Evolutionary conservation across 2,113 vertebrate genomes (phyloP), one percentile per base, ranked within the genome.

Genomic region (Heterotilapia buettikoferi): DNA sequence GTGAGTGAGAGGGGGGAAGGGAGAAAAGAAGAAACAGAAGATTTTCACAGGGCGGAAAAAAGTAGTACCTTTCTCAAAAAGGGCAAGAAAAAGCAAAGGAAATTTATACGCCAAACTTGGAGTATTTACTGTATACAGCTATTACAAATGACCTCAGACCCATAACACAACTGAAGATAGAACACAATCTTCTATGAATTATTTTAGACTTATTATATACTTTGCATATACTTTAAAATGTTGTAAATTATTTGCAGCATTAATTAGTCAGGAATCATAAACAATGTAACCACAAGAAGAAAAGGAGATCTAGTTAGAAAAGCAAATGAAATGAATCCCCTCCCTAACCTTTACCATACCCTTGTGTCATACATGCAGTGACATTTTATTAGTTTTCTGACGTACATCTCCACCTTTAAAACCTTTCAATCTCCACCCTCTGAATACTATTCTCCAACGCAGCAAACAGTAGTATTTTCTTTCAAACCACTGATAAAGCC

Each of bases 1-100:
- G 24, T 6, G 18, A 89, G 40, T 76, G 43, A 89, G 79, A 3
- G 26, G 76, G 66, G 63, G 43, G 24, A 92, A 92, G 94, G 91
- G 87, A 89, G 61, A 86, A 82, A 85, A 83, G 3, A 57, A 80
- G 81, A 81, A 86, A 21, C 21, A 9, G 13, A 88, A 47, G 43
- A 33, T 66, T 82, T 90, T 85, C 57, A 82, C 19, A 43, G 16
- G 59, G 40, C 0, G 4, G 54, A n/a, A 50, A 33, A 86, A 87
- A 88, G 84, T 5, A 56, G 68, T 31, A 50, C 24, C 53, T 54
- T 61, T 82, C 45, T 87, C 38, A 29, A 21, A 11, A n/a, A 61
- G n/a, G 19, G 12, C 16, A 71, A 40, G 13, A 86, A 85, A 86
- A 78, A 8, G 26, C 26, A 56, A 85, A 54, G 53, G 3, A 81